Conservation (phyloP, 2,797 vertebrate genomes). For the Alauda arvensis region DNA sequence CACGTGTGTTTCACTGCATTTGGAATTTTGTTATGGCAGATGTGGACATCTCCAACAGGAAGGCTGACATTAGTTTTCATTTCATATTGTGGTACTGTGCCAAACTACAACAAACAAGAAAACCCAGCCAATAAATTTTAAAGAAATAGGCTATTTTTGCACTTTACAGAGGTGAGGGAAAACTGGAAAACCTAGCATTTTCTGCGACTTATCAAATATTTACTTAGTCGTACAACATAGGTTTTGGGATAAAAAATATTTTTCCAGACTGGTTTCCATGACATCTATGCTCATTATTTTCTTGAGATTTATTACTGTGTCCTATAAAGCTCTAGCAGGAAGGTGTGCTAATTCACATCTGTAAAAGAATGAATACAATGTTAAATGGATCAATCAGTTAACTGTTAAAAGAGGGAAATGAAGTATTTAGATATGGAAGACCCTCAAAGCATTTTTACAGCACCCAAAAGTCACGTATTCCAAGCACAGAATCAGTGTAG, state of each 20-base stretch:
- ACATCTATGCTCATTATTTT: neutral
- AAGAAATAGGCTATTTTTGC: neutral
- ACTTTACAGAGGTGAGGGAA: neutral
- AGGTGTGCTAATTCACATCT: neutral
- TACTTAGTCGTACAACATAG: neutral
- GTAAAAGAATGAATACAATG: neutral
- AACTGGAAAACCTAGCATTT: neutral
- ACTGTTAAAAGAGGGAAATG: neutral
- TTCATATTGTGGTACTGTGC: neutral
- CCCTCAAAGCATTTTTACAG: neutral
- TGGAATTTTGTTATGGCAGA: neutral
- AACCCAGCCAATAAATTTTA: neutral
- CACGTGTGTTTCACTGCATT: neutral
- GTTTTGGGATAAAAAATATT: neutral
- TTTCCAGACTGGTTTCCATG: neutral
- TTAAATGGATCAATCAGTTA: neutral
- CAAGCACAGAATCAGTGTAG: neutral
- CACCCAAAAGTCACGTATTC: neutral
- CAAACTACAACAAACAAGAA: neutral
- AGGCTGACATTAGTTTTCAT: neutral
- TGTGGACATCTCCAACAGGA: neutral
- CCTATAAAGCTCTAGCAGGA: neutral
- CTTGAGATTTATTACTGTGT: neutral
- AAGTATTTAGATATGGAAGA: neutral
- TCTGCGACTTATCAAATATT: neutral